These are phyloP conservation scores for Tetragonisca angustula DNA, from an alignment of 2,888 invertebrate species.

Conservation along the genomic window DNA sequence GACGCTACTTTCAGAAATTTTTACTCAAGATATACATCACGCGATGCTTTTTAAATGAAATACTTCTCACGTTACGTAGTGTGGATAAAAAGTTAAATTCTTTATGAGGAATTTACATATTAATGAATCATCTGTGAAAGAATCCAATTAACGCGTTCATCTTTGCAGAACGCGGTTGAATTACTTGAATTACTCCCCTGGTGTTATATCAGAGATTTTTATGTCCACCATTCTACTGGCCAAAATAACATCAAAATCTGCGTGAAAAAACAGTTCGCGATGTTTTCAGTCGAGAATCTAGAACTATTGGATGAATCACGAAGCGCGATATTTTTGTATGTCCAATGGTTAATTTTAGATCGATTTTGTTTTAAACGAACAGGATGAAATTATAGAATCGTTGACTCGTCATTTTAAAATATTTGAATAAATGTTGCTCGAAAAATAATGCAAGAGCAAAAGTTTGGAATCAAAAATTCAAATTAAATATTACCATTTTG, in stretches of 20 bases:
- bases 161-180: neutral
- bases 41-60: neutral
- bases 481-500: neutral
- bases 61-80: neutral
- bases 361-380: neutral
- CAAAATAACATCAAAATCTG: slow-evolving; percentile 17
- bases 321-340: neutral
- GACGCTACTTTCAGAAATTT: neutral
- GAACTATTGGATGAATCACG: neutral
- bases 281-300: neutral
- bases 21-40: neutral
- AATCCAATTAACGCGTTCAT: slow-evolving; percentile 9
- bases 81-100: neutral
- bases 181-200: neutral
- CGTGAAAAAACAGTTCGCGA: neutral
- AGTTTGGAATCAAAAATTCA: neutral
- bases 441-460: neutral
- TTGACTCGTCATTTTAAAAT: neutral
- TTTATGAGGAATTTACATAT: neutral
- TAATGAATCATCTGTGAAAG: neutral
- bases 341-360: neutral
- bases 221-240: neutral
- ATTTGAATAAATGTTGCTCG: neutral
- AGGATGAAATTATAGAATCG: neutral
- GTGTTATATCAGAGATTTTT: slow-evolving; percentile 15